phyloP scores from a whole-genome alignment of 2,113 vertebrate species.

The Cyprinodon tularosa region DNA sequence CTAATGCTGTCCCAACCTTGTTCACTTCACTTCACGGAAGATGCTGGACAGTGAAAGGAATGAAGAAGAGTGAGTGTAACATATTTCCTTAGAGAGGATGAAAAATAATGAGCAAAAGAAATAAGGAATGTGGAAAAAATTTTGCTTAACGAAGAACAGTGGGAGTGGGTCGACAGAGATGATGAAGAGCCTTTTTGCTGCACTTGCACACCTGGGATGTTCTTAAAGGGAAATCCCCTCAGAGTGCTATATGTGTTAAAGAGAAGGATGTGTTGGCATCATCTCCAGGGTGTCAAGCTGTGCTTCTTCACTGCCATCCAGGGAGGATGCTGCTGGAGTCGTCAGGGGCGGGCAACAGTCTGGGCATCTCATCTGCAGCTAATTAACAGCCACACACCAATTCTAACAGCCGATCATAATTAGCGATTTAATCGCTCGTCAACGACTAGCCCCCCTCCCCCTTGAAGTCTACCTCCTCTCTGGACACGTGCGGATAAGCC shows the following conservation, averaged over 20 bases:
- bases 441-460: conserved; percentile 65
- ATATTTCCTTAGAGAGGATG: conserved; percentile 25
- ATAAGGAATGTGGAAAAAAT: conserved; percentile 43
- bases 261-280: conserved; percentile 72
- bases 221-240: conserved; percentile 77
- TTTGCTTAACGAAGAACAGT: conserved; percentile 70
- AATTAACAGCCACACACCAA: conserved; percentile 80
- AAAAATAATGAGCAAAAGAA: conserved; percentile 53
- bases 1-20: conserved; percentile 55
- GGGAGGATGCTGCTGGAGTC: conserved; percentile 64
- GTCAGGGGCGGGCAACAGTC: conserved; percentile 74
- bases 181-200: conserved; percentile 70
- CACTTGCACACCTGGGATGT: conserved; percentile 73
- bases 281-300: conserved; percentile 69
- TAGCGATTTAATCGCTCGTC: conserved; percentile 81
- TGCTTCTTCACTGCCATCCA: conserved; percentile 69
- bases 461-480: conserved; percentile 69
- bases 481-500: conserved; percentile 76
- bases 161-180: conserved; percentile 67
- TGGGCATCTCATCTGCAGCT: conserved; percentile 77
- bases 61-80: conserved; percentile 24
- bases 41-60: conserved; percentile 27
- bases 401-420: conserved; percentile 81
- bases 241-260: conserved; percentile 54
- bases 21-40: conserved; percentile 48